Percentiles rank a stretch among this genome's conserved stretches.
Evolutionary conservation across 2,113 vertebrate genomes (phyloP).

Genomic region (Cettia cetti): DNA sequence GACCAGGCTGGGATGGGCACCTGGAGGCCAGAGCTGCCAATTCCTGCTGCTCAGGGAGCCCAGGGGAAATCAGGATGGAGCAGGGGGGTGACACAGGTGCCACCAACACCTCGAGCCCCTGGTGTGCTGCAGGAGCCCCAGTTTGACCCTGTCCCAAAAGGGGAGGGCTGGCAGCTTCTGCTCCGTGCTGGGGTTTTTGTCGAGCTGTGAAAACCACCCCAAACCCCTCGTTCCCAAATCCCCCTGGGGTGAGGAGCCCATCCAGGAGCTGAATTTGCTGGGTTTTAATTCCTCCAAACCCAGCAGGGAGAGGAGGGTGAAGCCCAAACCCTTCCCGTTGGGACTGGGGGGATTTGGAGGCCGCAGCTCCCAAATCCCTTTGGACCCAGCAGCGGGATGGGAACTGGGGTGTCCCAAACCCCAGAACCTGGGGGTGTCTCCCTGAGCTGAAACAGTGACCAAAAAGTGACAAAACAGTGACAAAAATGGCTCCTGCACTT

Average conservation of each 20-base stretch:
- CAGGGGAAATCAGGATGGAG: neutral
- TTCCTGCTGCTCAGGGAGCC: neutral
- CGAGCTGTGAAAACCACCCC: neutral
- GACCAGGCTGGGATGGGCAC: neutral
- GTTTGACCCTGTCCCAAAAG: neutral
- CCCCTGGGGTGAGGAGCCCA: neutral
- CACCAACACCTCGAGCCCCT: conserved; percentile 41
- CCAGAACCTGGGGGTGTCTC: accelerated
- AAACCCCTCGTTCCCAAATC: neutral
- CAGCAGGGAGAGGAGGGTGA: neutral
- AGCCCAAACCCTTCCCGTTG: accelerated
- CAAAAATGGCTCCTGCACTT: neutral
- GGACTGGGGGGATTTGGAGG: accelerated
- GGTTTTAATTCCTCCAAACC: neutral
- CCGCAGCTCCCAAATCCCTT: accelerated
- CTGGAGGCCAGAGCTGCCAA: conserved; percentile 11
- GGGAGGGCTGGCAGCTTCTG: neutral
- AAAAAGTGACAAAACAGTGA: accelerated
- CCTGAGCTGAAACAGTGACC: neutral
- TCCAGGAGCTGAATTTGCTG: accelerated
- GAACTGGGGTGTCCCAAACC: neutral
- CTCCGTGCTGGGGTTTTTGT: neutral
- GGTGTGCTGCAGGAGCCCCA: neutral
- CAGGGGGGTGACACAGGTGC: conserved; percentile 59
- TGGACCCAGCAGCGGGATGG: accelerated